Base-by-base conservation (phyloP, 2,888 invertebrate genomes). In the Eudasyphora cyanicolor region DNA sequence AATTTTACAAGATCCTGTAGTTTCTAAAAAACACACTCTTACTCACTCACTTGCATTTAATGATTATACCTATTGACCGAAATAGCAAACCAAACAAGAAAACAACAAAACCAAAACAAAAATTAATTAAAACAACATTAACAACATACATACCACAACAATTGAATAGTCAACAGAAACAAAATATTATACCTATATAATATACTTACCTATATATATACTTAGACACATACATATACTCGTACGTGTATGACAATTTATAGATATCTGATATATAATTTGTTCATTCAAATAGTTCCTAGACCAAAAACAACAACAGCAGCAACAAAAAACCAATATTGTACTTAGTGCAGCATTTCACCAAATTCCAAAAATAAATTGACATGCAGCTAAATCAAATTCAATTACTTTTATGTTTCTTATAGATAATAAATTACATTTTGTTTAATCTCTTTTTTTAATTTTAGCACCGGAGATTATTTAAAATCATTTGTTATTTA, bases 1-100 rank as follows among this genome's bases (percentile, higher is more conserved):
- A 78, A 82, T 75, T 67, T 79, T 73, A 76, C 75, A 76, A 75
- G 74, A 82, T 84, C 82, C 79, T 79, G 82, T 82, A 79, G 82
- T 78, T 75, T 79, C 62, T 79, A 85, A 45, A 51, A 71, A n/a
- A n/a, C n/a, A n/a, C n/a, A 78, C 71, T 79, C 67, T 54, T 32
- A 77, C 29, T 32, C 60, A 60, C 67, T 71, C 71, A 71, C 35
- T 35, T 49, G 49, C 70, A 54, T 51, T 54, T 54, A 54, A 42
- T 32, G 19, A 29, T 35, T 8, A 27, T 54, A 14, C 19, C 14
- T 70, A 70, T 14, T 24, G 21, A 71, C 64, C 54, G 29, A n/a
- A n/a, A n/a, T n/a, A n/a, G n/a, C n/a, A n/a, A n/a, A n/a, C n/a
- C n/a, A n/a, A n/a, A 71, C 69, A 64, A 67, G 78, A 73, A 54